A percentile compares a stretch with the other conserved stretches of the same genome.
Conservation (phyloP, 2,888 invertebrate species). For the Operophtera brumata region DNA sequence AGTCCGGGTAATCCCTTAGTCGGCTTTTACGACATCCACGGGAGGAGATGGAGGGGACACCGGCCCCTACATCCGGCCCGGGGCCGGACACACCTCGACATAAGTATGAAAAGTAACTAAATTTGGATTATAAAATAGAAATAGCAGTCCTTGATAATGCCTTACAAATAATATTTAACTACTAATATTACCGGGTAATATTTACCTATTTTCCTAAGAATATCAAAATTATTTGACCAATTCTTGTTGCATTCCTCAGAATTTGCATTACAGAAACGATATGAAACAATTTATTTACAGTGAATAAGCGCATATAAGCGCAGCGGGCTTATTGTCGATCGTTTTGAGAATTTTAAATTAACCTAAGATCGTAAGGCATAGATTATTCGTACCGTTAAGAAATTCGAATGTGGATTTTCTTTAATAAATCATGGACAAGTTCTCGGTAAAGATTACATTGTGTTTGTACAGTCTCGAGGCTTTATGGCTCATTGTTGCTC, state of each 20-base stretch:
- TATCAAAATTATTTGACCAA: too few species aligned
- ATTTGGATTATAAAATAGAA: too few species aligned
- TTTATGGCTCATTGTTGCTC: conserved; percentile 58
- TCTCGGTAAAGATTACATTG: conserved; percentile 64
- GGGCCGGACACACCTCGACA: too few species aligned
- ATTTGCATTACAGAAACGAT: neutral
- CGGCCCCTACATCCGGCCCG: too few species aligned
- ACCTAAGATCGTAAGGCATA: conserved; percentile 45
- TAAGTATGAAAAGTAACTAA: too few species aligned
- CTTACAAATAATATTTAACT: too few species aligned
- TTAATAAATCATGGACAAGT: conserved; percentile 59
- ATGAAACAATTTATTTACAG: conserved; percentile 12
- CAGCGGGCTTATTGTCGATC: conserved; percentile 30
- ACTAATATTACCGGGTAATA: too few species aligned
- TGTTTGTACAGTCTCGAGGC: conserved; percentile 49
- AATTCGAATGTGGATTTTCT: conserved; percentile 54
- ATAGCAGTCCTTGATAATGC: too few species aligned
- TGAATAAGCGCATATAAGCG: conserved; percentile 15
- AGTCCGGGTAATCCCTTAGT: too few species aligned
- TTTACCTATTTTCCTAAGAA: too few species aligned
- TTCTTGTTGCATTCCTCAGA: neutral
- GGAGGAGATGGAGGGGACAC: too few species aligned
- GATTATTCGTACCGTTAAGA: conserved; percentile 54
- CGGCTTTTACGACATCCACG: too few species aligned
- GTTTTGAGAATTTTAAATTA: conserved; percentile 45